phyloP scores from a whole-genome alignment of 2,888 invertebrate genomes.

The Tenthredo mesomela region DNA sequence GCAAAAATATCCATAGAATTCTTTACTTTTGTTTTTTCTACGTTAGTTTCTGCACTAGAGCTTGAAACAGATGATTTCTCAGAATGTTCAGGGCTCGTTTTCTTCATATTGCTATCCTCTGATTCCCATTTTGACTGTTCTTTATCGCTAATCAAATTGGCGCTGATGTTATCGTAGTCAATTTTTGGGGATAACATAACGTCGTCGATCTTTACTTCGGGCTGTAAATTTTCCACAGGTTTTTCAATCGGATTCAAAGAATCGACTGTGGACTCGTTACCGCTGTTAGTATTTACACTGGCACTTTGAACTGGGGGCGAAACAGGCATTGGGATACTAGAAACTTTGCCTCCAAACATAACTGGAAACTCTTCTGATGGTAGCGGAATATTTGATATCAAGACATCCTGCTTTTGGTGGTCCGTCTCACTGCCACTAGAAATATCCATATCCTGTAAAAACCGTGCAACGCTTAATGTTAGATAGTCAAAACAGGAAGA shows the following conservation, averaged over 20 bases:
- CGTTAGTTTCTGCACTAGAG: constrained; percentile 11
- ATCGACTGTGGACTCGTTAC: background rate
- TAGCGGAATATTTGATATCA: constrained; percentile 49
- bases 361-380: constrained; percentile 49
- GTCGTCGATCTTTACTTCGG: background rate
- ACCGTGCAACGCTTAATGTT: background rate
- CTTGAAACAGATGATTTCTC: constrained; percentile 38
- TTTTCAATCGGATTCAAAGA: background rate
- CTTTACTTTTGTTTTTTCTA: constrained; percentile 6
- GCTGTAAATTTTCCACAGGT: background rate
- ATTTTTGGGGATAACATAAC: background rate
- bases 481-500: background rate
- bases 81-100: constrained; percentile 18
- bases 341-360: constrained; percentile 23
- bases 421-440: constrained; percentile 36
- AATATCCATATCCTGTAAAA: constrained; percentile 49
- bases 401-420: constrained; percentile 34
- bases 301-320: background rate
- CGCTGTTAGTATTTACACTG: background rate
- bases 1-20: constrained; percentile 68
- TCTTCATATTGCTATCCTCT: background rate
- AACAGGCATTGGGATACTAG: constrained; percentile 39
- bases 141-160: background rate
- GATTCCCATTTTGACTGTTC: constrained; percentile 6
- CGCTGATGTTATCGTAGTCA: background rate